A percentile compares a stretch with the other conserved stretches of the same genome.
Conservation (phyloP, 2,113 vertebrate genomes). For the Gnathochromis pfefferi region DNA sequence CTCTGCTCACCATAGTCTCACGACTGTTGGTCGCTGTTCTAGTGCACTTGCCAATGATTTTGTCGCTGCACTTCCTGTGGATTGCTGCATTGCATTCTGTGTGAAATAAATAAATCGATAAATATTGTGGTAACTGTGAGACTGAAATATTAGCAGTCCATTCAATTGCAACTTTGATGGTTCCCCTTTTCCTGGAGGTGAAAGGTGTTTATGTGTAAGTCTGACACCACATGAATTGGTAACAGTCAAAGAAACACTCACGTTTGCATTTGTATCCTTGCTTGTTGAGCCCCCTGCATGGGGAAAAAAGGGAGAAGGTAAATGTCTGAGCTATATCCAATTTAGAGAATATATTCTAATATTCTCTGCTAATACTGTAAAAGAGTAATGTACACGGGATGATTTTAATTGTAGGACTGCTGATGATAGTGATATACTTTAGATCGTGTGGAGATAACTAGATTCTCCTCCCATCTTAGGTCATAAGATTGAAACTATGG, state of each 20-base stretch:
- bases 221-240: not conserved
- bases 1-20: slow-evolving; percentile 84
- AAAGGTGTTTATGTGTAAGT: not conserved
- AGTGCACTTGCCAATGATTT: slow-evolving; percentile 91
- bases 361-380: not conserved
- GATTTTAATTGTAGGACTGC: not conserved
- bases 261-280: slow-evolving; percentile 97
- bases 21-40: slow-evolving; percentile 92
- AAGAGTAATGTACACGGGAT: not conserved
- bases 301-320: not conserved
- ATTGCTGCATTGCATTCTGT: slow-evolving; percentile 98
- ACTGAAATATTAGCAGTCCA: not conserved
- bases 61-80: slow-evolving; percentile 96
- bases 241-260: slow-evolving; percentile 68
- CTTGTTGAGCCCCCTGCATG: slow-evolving; percentile 89
- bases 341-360: not conserved
- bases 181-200: not conserved
- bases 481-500: not conserved
- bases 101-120: not conserved
- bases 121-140: not conserved
- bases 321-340: not conserved
- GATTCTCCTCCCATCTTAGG: not conserved
- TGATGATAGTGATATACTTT: not conserved
- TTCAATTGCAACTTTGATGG: not conserved
- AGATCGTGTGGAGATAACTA: not conserved